A percentile compares a stretch with the other conserved stretches of the same genome.
Evolutionary conservation across 1,140 invertebrate genomes (phyloP).

Genomic region (Liolophura sinensis): DNA sequence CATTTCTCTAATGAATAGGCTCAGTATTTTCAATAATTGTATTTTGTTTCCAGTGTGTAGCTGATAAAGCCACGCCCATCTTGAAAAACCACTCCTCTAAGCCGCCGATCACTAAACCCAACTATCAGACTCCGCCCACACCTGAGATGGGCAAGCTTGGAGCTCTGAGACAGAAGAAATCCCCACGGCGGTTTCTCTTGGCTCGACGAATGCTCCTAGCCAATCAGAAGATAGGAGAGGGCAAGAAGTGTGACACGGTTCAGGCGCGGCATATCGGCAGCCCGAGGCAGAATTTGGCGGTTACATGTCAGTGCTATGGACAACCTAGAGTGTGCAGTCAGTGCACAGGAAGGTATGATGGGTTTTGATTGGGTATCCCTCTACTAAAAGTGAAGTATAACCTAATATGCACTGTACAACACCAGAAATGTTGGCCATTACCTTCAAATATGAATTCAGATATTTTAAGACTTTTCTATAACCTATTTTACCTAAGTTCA

Average conservation of each 20-base stretch:
- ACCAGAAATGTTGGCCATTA: too few relatives aligned
- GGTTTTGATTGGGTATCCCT: background rate
- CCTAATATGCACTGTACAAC: too few relatives aligned
- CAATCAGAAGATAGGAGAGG: slow-evolving; percentile 22
- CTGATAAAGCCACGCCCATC: too few relatives aligned
- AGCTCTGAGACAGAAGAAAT: slow-evolving; percentile 31
- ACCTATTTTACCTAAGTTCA: too few relatives aligned
- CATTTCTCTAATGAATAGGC: too few relatives aligned
- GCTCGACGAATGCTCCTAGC: slow-evolving; percentile 28
- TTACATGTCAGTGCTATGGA: slow-evolving; percentile 45
- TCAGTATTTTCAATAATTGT: too few relatives aligned
- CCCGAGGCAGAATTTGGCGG: slow-evolving; percentile 1
- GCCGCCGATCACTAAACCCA: slow-evolving; percentile 9
- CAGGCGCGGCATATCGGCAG: slow-evolving; percentile 32
- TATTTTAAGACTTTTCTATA: too few relatives aligned
- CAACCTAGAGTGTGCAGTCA: slow-evolving; percentile 43
- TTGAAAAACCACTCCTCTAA: background rate
- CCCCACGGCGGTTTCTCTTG: slow-evolving; percentile 35
- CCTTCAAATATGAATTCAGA: too few relatives aligned
- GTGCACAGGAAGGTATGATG: slow-evolving; percentile 42
- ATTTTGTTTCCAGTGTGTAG: too few relatives aligned
- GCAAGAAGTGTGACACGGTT: slow-evolving; percentile 33
- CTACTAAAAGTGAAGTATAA: too few relatives aligned
- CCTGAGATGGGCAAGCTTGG: slow-evolving; percentile 19
- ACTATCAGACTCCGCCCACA: slow-evolving; percentile 28